Base-by-base conservation (phyloP, 2,888 invertebrate genomes). In the Acronicta psi region DNA sequence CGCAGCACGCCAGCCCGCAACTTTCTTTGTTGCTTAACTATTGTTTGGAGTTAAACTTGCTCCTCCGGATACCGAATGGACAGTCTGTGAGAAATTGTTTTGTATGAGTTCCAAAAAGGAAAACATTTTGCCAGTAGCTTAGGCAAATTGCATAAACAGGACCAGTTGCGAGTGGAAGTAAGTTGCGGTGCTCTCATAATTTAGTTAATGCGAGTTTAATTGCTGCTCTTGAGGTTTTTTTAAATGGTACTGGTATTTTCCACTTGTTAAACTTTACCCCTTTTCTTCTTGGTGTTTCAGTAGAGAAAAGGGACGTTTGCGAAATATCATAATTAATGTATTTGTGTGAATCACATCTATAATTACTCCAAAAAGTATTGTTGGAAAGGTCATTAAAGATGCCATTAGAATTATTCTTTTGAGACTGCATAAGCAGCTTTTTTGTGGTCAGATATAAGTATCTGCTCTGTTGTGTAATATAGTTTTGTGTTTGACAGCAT, bases 1-100 rank as follows among this genome's bases (percentile, higher is more conserved):
- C 86, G 73, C 86, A 85, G 75, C 71, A 73, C 81, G 74, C 75
- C 73, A 76, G 75, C 60, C 55, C 36, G 45, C 79, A 90, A 92
- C 86, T 93, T 91, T 92, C 91, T 92, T 92, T 92, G 91, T 90
- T 88, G 86, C 86, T 80, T 80, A 91, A 92, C 90, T 88, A 92
- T 91, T 92, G 92, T 92, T 93, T 89, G 87, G 82, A 86, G 87
- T 86, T 83, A 81, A 93, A 91, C 89, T 93, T 90, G 56, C 79
- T 82, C 81, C 81, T 82, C 83, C 85, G 88, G 88, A 89, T 87
- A 80, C 85, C 85, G 85, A 91, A 90, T 90, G 89, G 89, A 88
- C 92, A 89, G 84, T 89, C 85, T 81, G 85, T 81, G 87, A 88
- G 88, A 88, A 89, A 91, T 91, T 90, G 91, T 93, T 92, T 89